Evolutionary conservation across 2,113 vertebrate genomes (phyloP).

Genomic region (Piprites chloris): DNA sequence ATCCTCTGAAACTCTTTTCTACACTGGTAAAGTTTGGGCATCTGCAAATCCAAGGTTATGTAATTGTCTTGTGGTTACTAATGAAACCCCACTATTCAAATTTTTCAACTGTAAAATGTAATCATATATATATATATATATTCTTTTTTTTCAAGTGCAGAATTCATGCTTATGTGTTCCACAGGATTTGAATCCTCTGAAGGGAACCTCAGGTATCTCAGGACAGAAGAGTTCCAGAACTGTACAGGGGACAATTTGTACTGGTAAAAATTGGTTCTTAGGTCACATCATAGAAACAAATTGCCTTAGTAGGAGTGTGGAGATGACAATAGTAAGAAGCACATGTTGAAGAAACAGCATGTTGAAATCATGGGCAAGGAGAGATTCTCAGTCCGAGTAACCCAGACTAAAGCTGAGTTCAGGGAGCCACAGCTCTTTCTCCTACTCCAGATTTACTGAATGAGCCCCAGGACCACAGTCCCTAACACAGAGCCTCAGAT

Average conservation of each 20-base stretch:
- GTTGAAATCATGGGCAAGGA: neutral
- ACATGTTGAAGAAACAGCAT: neutral
- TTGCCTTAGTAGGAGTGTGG: neutral
- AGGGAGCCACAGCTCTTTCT: neutral
- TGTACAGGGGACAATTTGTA: neutral
- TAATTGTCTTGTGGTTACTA: neutral
- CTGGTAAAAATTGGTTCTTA: neutral
- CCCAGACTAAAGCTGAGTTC: accelerated
- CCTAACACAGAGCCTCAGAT: neutral
- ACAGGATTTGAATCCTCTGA: neutral
- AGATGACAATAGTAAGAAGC: neutral
- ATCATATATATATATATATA: neutral
- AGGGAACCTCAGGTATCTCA: neutral
- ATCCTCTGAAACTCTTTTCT: neutral
- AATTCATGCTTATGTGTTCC: neutral
- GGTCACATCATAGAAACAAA: neutral
- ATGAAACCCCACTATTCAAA: neutral
- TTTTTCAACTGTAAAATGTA: neutral
- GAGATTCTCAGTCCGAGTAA: neutral
- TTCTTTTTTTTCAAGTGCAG: neutral
- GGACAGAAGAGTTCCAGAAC: neutral
- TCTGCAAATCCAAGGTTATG: neutral
- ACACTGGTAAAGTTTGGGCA: neutral
- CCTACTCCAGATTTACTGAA: neutral
- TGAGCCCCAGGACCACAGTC: neutral